phyloP scores from a whole-genome alignment of 64 coral and sea anemone species.

The Platygyra sinensis region DNA sequence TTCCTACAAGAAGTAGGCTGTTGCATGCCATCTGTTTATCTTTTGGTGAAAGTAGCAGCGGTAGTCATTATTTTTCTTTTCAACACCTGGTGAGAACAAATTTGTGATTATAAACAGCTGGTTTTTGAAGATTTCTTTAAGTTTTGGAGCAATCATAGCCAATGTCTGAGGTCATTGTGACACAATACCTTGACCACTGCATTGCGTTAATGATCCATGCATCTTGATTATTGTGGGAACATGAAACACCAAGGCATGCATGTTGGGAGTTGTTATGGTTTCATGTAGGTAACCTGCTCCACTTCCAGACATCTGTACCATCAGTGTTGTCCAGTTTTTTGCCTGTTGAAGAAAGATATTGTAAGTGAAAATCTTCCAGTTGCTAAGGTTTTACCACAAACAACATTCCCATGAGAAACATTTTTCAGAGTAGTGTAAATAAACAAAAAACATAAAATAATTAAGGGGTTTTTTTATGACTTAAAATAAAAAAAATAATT shows the following conservation, averaged over 20 bases:
- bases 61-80: constrained; percentile 37
- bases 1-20: constrained; percentile 12
- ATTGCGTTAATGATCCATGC: constrained; percentile 11
- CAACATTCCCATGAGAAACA: no score
- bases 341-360: background rate
- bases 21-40: constrained; percentile 25
- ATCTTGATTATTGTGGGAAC: background rate
- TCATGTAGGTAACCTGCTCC: background rate
- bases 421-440: background rate
- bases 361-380: no score
- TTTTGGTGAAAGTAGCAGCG: constrained; percentile 9
- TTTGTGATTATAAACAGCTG: background rate
- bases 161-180: background rate
- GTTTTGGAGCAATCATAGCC: background rate
- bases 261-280: background rate
- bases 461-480: no score
- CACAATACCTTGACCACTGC: constrained; percentile 20
- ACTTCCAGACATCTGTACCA: background rate
- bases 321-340: background rate
- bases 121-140: background rate
- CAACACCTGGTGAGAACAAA: constrained; percentile 29
- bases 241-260: constrained; percentile 15
- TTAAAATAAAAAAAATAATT: background rate
- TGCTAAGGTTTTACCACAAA: no score
- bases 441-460: background rate